Evolutionary conservation across 2,888 invertebrate species (phyloP).

Genomic region (Pristionchus fissidentatus): DNA sequence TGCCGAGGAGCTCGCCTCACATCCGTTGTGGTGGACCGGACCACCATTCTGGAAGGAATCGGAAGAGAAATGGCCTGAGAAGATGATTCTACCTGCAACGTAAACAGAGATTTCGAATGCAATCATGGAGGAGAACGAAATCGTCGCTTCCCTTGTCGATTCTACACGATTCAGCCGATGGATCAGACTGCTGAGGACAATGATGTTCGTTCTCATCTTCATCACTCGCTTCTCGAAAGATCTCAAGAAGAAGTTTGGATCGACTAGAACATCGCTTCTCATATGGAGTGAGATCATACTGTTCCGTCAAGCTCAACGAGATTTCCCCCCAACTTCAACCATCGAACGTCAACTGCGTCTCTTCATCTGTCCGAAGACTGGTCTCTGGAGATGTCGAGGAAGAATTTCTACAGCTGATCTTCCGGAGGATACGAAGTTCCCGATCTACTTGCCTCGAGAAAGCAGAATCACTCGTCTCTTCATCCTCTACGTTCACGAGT

Average conservation of each 20-base stretch:
- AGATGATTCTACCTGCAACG: neutral
- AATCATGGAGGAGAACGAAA: neutral
- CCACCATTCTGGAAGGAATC: neutral
- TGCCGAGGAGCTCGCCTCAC: neutral
- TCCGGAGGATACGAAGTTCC: neutral
- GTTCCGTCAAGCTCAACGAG: neutral
- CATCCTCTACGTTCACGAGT: neutral
- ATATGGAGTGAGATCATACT: neutral
- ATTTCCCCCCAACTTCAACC: neutral
- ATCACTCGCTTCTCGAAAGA: neutral
- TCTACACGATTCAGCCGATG: neutral
- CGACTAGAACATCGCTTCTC: neutral
- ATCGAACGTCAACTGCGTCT: neutral
- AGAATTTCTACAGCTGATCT: neutral
- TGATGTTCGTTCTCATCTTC: neutral
- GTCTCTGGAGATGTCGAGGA: constrained; percentile 14
- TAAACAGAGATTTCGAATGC: neutral
- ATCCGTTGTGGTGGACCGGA: constrained; percentile 34
- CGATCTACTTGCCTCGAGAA: neutral
- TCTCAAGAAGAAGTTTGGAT: neutral
- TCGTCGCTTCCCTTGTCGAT: neutral
- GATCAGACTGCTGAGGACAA: neutral
- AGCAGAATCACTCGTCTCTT: constrained; percentile 12
- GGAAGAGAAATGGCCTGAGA: neutral
- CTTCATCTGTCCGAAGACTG: neutral